phyloP scores from a whole-genome alignment of 2,113 vertebrate genomes.

The Notothenia rossii region DNA sequence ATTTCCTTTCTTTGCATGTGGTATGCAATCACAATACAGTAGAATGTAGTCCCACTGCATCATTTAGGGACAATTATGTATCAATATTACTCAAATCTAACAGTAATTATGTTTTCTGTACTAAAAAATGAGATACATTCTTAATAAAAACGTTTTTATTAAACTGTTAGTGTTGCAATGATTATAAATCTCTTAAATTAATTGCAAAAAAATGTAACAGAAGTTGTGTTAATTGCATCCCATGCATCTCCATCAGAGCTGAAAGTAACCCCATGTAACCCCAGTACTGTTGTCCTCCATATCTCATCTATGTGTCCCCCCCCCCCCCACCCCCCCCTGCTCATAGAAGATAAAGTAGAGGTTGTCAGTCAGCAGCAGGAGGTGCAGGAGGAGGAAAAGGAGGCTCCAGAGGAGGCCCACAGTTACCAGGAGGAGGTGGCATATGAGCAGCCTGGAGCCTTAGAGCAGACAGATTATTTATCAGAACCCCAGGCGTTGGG shows the following conservation, averaged over 20 bases:
- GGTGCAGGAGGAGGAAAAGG: conserved; percentile 50
- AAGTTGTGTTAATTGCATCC: conserved; percentile 47
- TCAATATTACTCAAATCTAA: background rate
- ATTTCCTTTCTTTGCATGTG: conserved; percentile 21
- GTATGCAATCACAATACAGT: conserved; percentile 47
- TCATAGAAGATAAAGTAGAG: conserved; percentile 71
- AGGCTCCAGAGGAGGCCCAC: conserved; percentile 62
- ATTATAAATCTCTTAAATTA: background rate
- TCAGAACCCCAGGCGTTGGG: conserved; percentile 72
- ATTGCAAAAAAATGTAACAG: background rate
- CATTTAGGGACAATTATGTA: background rate
- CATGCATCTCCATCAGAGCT: conserved; percentile 76
- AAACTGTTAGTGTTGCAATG: background rate
- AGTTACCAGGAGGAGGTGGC: conserved; percentile 62
- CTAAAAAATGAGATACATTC: background rate
- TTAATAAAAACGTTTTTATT: background rate
- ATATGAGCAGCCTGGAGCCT: conserved; percentile 65
- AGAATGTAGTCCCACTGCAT: conserved; percentile 3
- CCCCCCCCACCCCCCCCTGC: conserved; percentile 16
- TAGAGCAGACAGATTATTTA: conserved; percentile 74
- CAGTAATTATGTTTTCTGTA: background rate
- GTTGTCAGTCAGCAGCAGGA: conserved; percentile 67
- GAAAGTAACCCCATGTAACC: conserved; percentile 64
- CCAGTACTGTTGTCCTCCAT: conserved; percentile 59
- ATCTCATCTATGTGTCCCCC: conserved; percentile 64